Conservation (phyloP, 2,113 vertebrate genomes). For the Labeo catla region DNA sequence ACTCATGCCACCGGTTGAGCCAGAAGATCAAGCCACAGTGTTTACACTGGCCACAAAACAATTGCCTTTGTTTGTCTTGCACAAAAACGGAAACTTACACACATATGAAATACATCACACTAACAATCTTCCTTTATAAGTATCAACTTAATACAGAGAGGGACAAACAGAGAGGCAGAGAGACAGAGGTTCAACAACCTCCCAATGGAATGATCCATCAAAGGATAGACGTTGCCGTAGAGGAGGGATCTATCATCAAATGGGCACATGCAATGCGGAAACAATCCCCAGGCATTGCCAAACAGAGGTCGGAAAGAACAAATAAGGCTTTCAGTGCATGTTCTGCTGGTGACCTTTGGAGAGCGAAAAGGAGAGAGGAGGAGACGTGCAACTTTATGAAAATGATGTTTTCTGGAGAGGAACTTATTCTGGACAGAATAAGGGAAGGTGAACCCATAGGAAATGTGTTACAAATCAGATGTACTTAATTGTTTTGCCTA, state of each 20-base stretch:
- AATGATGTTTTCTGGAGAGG: neutral
- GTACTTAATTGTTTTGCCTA: neutral
- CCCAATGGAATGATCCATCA: slow-evolving; percentile 44
- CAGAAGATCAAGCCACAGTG: neutral
- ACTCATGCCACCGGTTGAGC: neutral
- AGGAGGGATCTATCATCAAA: slow-evolving; percentile 39
- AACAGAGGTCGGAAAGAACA: slow-evolving; percentile 32
- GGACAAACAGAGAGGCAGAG: neutral
- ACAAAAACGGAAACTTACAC: neutral
- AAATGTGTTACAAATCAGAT: neutral
- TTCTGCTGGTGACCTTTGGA: slow-evolving; percentile 21
- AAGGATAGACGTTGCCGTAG: neutral
- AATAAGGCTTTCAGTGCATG: slow-evolving; percentile 37
- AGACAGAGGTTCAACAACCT: slow-evolving; percentile 35
- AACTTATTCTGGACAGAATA: neutral
- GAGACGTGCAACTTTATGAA: neutral
- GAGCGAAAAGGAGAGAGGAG: neutral
- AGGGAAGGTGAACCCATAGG: neutral
- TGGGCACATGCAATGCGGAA: slow-evolving; percentile 33
- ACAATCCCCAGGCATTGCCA: slow-evolving; percentile 25
- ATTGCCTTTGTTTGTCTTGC: neutral
- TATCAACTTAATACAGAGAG: neutral
- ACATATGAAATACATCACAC: neutral
- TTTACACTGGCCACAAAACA: neutral
- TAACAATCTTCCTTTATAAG: neutral